Conservation (phyloP, 2,797 vertebrate species). For the Hippoglossus hippoglossus region DNA sequence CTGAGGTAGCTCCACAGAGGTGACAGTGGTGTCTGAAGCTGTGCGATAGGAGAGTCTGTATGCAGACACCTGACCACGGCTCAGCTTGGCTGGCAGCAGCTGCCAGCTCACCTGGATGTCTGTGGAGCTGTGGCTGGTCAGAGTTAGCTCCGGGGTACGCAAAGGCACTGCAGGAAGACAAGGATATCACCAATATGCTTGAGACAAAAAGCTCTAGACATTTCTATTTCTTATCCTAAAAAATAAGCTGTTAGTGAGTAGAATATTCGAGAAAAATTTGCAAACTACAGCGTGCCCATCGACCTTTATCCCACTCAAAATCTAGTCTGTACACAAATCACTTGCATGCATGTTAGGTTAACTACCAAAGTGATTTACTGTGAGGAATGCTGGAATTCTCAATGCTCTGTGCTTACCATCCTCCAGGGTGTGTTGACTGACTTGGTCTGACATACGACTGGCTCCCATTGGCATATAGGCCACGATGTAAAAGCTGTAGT, state of each 20-base stretch:
- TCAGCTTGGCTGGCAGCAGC: constrained; percentile 89
- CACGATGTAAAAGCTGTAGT: constrained; percentile 97
- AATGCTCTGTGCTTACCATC: constrained; percentile 88
- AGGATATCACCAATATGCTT: constrained; percentile 9
- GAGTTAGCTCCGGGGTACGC: constrained; percentile 93
- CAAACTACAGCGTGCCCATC: constrained; percentile 11
- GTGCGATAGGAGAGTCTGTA: constrained; percentile 92
- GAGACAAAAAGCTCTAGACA: neutral
- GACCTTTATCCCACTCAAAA: constrained; percentile 40
- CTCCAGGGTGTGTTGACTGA: constrained; percentile 94
- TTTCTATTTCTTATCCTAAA: neutral
- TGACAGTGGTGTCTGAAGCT: constrained; percentile 85
- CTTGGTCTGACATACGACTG: constrained; percentile 98
- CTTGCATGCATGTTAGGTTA: constrained; percentile 53
- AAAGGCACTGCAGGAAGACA: constrained; percentile 88
- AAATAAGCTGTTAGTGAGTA: neutral
- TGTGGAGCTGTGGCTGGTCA: constrained; percentile 92
- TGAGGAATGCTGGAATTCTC: constrained; percentile 64
- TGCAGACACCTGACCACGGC: constrained; percentile 89
- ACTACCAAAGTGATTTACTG: constrained; percentile 71
- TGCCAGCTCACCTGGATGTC: constrained; percentile 96
- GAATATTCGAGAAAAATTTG: neutral
- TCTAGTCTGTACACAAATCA: constrained; percentile 54
- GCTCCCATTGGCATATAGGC: constrained; percentile 99
- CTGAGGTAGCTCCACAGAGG: constrained; percentile 88